Evolutionary conservation across 1,140 invertebrate species (phyloP).

Genomic region (Augochlora pura): DNA sequence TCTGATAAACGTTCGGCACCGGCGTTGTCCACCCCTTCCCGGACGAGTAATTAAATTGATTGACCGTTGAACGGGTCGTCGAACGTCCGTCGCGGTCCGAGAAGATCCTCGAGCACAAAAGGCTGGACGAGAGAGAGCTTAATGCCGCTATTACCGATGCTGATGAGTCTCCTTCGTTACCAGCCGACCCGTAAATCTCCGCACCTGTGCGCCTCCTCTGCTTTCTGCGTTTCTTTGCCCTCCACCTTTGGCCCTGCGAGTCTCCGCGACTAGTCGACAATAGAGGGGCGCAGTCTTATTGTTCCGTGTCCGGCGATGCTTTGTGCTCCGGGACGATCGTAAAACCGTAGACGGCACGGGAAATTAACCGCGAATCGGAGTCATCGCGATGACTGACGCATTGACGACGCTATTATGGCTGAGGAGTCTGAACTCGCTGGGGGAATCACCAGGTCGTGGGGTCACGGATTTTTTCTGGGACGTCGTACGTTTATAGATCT

Average conservation of each 20-base stretch:
- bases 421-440: too few species aligned
- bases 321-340: conserved; percentile 45
- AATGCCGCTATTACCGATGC: conserved; percentile 60
- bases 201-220: conserved; percentile 32
- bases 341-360: conserved; percentile 38
- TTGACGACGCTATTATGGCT: too few species aligned
- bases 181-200: conserved; percentile 61
- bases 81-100: not conserved
- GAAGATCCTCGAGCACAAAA: conserved; percentile 47
- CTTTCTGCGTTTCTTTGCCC: conserved; percentile 12
- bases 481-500: too few species aligned
- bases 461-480: too few species aligned
- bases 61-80: conserved; percentile 39
- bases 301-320: conserved; percentile 45
- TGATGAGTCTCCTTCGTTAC: conserved; percentile 67
- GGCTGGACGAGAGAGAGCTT: conserved; percentile 25
- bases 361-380: conserved; percentile 33
- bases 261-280: conserved; percentile 44
- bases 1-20: conserved; percentile 35
- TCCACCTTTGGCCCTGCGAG: not conserved
- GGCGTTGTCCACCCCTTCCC: conserved; percentile 30
- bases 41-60: conserved; percentile 67
- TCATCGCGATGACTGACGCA: not conserved
- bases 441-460: too few species aligned
- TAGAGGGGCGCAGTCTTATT: conserved; percentile 51